Evolutionary conservation across 2,797 vertebrate genomes (phyloP), one percentile per base, ranked within the genome.

Genomic region (Margarornis squamiger): DNA sequence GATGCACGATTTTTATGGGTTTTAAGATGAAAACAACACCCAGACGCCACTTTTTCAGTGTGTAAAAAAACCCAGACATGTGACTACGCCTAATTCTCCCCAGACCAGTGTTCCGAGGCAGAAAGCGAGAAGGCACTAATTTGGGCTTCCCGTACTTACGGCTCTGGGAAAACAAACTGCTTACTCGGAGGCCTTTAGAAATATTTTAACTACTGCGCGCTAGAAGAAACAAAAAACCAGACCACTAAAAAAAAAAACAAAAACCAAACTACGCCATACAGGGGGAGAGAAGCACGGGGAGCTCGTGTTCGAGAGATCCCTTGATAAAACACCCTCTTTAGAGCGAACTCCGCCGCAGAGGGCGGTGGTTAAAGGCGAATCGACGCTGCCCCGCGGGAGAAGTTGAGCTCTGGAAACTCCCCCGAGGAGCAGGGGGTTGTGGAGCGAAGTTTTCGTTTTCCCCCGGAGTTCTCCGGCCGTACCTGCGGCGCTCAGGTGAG

Each of bases 401-500:
- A 57, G 65, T 6, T 65, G 43, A 22, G 20, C 58, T 65, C 29
- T 39, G 65, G 58, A 46, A 90, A 77, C 58, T 83, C 79, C 87
- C 87, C 79, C 57, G 72, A 63, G 57, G 72, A 49, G 49, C 6
- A 22, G 19, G 27, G 16, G 29, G 39, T 7, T 19, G 24, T 24
- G 29, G 14, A n/a, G 65, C 4, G 6, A 70, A 71, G 49, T 70
- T 76, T 63, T 38, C 27, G 49, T 70, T 76, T 57, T 38, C 27
- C 24, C 20, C 57, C 43, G 36, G 27, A 63, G 49, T 7, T 21
- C 36, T 3, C 36, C 82, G 32, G 26, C 55, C 4, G 49, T 89
- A 89, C 87, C 87, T 89, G 87, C 57, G 78, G 78, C 78, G 63
- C 71, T 76, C 71, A 89, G 87, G 87, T 82, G 71, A 89, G 78